Base-by-base conservation (phyloP, 1,140 invertebrate genomes). In the Calephelis nemesis region DNA sequence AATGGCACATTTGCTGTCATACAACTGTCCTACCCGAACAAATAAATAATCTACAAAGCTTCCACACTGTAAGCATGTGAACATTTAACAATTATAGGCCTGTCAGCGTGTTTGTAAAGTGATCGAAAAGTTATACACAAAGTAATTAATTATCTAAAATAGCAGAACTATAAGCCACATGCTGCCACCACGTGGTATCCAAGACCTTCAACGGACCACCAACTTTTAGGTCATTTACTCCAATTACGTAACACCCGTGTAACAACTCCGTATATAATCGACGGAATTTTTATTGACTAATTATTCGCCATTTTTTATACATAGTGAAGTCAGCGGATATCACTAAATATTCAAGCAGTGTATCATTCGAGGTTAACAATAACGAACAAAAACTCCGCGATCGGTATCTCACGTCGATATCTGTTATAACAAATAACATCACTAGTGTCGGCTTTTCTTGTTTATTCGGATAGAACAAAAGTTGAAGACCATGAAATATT, bases 271-370 rank as follows among this genome's bases (percentile, higher is more conserved):
- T 80, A 83, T 88, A 88, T 89, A 91, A 90, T 90, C 85, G 85
- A 72, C 78, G 87, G 88, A 91, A 91, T 90, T 90, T 91, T 90
- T 91, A 91, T 91, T 85, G 87, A 87, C 87, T 90, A 91, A 90
- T 89, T 90, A 90, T 91, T 88, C 82, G 81, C 76, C 74, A 88
- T 86, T 88, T 90, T 88, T 89, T 90, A 83, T 84, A 85, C 77
- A 79, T 82, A 78, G 80, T 89, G 87, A 91, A 90, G 83, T 88
- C 86, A 91, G 86, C 87, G 87, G 87, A 91, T 88, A 91, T 90
- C 78, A 82, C 87, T 91, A 88, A 91, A 91, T 91, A 91, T 91
- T 91, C 88, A 83, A 85, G 77, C 77, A 77, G 87, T 90, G 88
- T 90, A 90, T 90, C 88, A 89, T 84, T 86, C 82, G 84, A 86